A percentile compares a stretch with the other conserved stretches of the same genome.
phyloP scores from a whole-genome alignment of 2,797 vertebrate genomes.

The Hypotaenidia okinawae region DNA sequence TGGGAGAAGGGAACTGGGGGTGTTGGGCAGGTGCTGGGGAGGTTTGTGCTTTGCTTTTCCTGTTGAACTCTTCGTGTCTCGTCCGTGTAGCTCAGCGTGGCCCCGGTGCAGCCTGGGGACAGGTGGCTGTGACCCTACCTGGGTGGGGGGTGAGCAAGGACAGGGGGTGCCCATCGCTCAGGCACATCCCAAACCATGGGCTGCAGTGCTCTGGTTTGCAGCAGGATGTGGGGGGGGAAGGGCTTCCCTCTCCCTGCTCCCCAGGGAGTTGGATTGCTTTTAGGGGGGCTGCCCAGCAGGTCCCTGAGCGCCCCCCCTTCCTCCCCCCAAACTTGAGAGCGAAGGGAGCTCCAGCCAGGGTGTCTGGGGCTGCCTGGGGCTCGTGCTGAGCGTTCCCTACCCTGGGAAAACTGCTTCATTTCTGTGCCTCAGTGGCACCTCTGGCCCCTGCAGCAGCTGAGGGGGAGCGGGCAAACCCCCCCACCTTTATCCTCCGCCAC shows the following conservation, averaged over 20 bases:
- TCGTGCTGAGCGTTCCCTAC: neutral
- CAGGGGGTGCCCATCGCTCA: rapidly evolving
- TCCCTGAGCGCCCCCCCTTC: too few species aligned
- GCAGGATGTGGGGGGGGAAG: too few species aligned
- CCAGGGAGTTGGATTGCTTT: neutral
- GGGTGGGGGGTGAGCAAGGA: neutral
- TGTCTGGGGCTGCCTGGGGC: too few species aligned
- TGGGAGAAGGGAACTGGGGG: rapidly evolving
- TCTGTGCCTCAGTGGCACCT: neutral
- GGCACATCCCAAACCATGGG: neutral
- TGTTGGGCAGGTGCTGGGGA: neutral
- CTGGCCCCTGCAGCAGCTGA: neutral
- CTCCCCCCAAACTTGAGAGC: rapidly evolving
- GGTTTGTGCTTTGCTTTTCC: neutral
- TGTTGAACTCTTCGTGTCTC: neutral
- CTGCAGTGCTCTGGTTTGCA: neutral
- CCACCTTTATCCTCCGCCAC: neutral
- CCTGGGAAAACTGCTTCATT: neutral
- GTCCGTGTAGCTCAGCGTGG: rapidly evolving
- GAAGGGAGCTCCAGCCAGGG: neutral
- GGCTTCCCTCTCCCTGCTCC: neutral
- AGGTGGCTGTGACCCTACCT: neutral
- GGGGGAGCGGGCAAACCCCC: neutral
- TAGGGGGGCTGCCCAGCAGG: rapidly evolving
- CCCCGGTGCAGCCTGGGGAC: rapidly evolving